A percentile compares a stretch with the other conserved stretches of the same genome.
phyloP scores from a whole-genome alignment of 1,140 invertebrate genomes.

The Ceratosolen fusciceps region DNA sequence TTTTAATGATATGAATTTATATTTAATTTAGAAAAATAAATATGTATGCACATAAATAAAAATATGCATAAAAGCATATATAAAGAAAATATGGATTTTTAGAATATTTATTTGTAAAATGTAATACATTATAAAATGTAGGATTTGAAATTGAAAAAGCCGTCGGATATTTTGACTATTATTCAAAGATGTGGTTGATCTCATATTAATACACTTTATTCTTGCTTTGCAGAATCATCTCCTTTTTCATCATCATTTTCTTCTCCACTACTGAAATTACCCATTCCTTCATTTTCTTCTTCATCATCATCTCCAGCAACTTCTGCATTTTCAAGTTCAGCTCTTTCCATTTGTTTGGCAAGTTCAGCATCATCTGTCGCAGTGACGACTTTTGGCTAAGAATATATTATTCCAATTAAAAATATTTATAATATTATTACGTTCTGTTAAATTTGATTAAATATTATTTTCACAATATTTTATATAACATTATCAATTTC shows the following conservation, averaged over 20 bases:
- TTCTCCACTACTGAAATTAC: slow-evolving; percentile 68
- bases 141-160: slow-evolving; percentile 31
- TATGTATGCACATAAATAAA: slow-evolving; percentile 53
- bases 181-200: slow-evolving; percentile 9
- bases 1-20: slow-evolving; percentile 80
- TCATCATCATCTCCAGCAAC: slow-evolving; percentile 92
- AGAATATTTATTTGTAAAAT: slow-evolving; percentile 57
- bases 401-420: slow-evolving; percentile 44
- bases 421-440: too few species aligned
- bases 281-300: slow-evolving; percentile 81
- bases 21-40: neutral
- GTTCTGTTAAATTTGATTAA: too few species aligned
- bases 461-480: too few species aligned
- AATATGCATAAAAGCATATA: slow-evolving; percentile 38
- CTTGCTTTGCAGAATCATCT: slow-evolving; percentile 58
- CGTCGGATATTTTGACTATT: slow-evolving; percentile 37
- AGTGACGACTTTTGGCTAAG: slow-evolving; percentile 97
- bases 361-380: slow-evolving; percentile 97
- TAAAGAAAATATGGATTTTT: slow-evolving; percentile 1
- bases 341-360: slow-evolving; percentile 91
- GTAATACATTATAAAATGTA: slow-evolving; percentile 47
- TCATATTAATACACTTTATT: slow-evolving; percentile 52
- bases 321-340: slow-evolving; percentile 95
- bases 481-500: too few species aligned
- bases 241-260: slow-evolving; percentile 61